Evolutionary conservation across 2,113 vertebrate genomes (phyloP).

Genomic region (Arenaria interpres): DNA sequence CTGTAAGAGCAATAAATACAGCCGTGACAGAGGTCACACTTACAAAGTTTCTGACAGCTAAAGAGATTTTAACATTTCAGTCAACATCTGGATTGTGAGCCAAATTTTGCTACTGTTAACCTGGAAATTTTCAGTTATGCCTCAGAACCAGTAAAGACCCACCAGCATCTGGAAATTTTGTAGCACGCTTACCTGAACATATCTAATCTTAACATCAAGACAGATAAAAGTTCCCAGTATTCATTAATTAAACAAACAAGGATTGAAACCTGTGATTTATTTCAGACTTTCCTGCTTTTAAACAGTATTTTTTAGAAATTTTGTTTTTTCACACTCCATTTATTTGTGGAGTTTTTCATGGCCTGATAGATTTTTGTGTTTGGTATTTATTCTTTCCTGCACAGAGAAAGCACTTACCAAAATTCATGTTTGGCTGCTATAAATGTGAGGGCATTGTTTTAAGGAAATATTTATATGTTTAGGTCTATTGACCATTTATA

Average conservation of each 20-base stretch:
- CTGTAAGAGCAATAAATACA: not conserved
- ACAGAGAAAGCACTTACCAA: not conserved
- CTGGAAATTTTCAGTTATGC: not conserved
- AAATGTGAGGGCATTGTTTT: not conserved
- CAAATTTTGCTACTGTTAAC: not conserved
- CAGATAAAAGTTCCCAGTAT: not conserved
- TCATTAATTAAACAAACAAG: not conserved
- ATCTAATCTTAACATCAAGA: not conserved
- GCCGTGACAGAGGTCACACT: not conserved
- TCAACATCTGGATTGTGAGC: not conserved
- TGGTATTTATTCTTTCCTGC: not conserved
- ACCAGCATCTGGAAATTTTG: not conserved
- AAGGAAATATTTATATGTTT: constrained; percentile 68
- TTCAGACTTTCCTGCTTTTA: not conserved
- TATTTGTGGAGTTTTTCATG: not conserved
- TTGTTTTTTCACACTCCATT: not conserved
- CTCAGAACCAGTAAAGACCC: not conserved
- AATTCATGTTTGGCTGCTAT: not conserved
- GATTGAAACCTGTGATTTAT: not conserved
- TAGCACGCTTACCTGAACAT: not conserved
- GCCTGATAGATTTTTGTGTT: not conserved
- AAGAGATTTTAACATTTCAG: not conserved
- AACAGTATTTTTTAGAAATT: not conserved
- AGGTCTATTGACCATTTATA: constrained; percentile 52
- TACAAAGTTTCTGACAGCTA: not conserved